Percentiles rank a stretch among this genome's conserved stretches.
phyloP scores from a whole-genome alignment of 2,113 vertebrate genomes.

The Myotis brandtii region DNA sequence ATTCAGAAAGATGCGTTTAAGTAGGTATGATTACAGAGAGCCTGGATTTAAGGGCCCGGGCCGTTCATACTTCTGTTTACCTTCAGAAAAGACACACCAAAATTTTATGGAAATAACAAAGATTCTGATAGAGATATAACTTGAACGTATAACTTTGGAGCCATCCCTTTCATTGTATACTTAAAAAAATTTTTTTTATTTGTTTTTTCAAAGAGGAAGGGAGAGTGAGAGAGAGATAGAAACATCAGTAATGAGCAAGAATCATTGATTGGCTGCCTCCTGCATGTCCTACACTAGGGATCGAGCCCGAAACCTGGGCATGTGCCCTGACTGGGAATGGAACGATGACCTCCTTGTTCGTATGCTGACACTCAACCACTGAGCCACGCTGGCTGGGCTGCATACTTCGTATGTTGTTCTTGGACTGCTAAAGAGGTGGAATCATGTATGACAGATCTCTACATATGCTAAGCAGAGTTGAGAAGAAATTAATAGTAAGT shows the following conservation, averaged over 20 bases:
- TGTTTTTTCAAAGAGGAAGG: too few relatives aligned
- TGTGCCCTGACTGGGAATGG: too few relatives aligned
- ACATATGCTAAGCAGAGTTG: background rate
- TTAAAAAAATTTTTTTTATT: too few relatives aligned
- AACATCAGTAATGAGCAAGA: too few relatives aligned
- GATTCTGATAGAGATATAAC: background rate
- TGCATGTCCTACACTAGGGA: too few relatives aligned
- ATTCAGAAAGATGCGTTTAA: constrained; percentile 42
- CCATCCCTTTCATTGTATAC: background rate
- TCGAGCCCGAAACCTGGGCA: too few relatives aligned
- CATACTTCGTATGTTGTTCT: background rate
- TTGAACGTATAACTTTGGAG: background rate
- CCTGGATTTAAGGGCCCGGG: background rate
- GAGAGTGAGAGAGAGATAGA: too few relatives aligned
- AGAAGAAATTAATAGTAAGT: constrained; percentile 33
- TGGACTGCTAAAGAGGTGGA: background rate
- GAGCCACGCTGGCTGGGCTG: too few relatives aligned
- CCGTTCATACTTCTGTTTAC: background rate
- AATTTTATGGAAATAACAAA: background rate
- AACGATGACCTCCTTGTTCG: too few relatives aligned
- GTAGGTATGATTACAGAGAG: constrained; percentile 28
- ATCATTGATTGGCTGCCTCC: too few relatives aligned
- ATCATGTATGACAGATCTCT: background rate
- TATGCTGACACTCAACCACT: too few relatives aligned
- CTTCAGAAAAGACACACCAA: background rate